Evolutionary conservation across 2,888 invertebrate species (phyloP).

Genomic region (Heliconius ethilla): DNA sequence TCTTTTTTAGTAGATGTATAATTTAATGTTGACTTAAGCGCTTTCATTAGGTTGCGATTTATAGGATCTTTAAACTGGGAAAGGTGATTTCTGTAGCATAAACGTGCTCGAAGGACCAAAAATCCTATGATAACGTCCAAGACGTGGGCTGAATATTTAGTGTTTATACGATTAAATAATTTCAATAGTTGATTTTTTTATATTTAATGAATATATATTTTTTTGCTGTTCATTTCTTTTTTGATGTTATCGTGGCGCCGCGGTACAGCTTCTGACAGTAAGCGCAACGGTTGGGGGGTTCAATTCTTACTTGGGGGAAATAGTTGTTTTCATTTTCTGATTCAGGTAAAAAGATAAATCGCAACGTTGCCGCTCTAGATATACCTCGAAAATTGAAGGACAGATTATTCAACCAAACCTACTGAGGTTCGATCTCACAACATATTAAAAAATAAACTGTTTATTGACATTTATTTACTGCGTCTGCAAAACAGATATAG

Average conservation of each 20-base stretch:
- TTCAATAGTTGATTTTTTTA: not conserved
- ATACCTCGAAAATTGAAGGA: too few species aligned
- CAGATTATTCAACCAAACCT: too few species aligned
- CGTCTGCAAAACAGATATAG: too few species aligned
- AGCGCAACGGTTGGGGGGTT: not conserved
- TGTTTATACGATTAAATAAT: not conserved
- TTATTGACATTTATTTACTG: too few species aligned
- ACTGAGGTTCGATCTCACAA: too few species aligned
- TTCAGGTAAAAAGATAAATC: not conserved
- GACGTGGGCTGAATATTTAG: constrained; percentile 2
- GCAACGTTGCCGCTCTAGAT: not conserved
- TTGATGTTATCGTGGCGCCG: not conserved
- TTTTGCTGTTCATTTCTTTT: too few species aligned
- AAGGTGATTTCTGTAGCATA: constrained; percentile 13
- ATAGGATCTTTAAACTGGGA: constrained; percentile 24
- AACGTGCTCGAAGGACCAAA: constrained; percentile 19
- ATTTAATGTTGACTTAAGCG: constrained; percentile 22
- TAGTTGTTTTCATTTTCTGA: not conserved
- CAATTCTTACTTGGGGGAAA: not conserved
- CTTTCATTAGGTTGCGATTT: constrained; percentile 37
- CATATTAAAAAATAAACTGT: too few species aligned
- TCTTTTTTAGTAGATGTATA: constrained; percentile 28
- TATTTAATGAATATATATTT: too few species aligned
- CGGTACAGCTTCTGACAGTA: not conserved
- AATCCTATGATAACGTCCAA: constrained; percentile 17